Conservation (phyloP, 2,113 vertebrate genomes). For the Oreochromis spilurus region DNA sequence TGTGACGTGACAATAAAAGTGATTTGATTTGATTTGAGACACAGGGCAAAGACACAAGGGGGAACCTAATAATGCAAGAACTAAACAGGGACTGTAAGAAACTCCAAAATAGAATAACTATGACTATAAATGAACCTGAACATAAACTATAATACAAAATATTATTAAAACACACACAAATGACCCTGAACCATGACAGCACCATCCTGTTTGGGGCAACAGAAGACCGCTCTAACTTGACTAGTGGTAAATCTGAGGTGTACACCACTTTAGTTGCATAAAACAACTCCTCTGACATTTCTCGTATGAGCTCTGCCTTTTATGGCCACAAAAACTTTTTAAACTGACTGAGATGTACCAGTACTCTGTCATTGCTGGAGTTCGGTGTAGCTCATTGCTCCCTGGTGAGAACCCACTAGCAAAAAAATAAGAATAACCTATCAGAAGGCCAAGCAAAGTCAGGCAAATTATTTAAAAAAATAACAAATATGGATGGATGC, state of each 20-base stretch:
- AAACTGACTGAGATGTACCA: background rate
- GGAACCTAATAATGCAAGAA: background rate
- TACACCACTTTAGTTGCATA: background rate
- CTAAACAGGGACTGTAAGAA: background rate
- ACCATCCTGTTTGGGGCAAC: background rate
- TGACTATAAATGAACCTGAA: background rate
- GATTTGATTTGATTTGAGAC: too few species aligned
- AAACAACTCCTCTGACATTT: background rate
- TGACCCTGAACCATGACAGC: background rate
- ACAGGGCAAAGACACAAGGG: background rate
- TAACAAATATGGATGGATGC: background rate
- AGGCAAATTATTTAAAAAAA: background rate
- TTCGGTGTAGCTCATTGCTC: background rate
- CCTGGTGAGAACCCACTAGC: background rate
- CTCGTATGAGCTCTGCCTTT: background rate
- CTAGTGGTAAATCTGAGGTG: background rate
- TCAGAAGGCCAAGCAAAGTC: background rate
- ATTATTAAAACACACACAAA: background rate
- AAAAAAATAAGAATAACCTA: background rate
- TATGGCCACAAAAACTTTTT: background rate
- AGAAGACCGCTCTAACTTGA: background rate
- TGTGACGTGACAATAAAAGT: too few species aligned
- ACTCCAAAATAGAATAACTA: background rate
- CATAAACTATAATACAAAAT: background rate
- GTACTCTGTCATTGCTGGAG: background rate